Conservation (phyloP, 1,140 invertebrate species). For the Apocrypta bakeri region DNA sequence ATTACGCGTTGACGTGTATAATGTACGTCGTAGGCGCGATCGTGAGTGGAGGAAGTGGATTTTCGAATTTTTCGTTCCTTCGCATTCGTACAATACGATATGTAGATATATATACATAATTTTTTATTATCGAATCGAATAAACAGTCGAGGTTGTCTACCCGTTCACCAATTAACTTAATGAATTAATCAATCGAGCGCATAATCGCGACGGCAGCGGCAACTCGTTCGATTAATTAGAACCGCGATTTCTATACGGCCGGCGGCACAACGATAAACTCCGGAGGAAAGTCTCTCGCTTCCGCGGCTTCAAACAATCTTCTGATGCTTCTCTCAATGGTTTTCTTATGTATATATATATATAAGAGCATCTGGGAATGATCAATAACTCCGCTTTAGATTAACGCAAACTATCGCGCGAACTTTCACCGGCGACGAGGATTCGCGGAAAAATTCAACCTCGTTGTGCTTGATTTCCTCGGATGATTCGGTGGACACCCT, state of each 20-base stretch:
- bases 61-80: neutral
- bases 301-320: neutral
- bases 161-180: too few relatives aligned
- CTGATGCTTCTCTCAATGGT: neutral
- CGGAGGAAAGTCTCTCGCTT: neutral
- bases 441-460: constrained; percentile 11
- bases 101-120: neutral
- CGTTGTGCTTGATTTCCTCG: constrained; percentile 32
- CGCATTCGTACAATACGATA: neutral
- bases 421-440: constrained; percentile 38
- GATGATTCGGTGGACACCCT: constrained; percentile 31
- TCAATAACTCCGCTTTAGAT: constrained; percentile 15
- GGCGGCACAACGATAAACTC: neutral
- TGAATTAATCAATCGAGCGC: neutral
- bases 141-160: too few relatives aligned
- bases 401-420: neutral
- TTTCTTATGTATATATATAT: constrained; percentile 16
- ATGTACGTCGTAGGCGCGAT: neutral
- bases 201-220: too few relatives aligned
- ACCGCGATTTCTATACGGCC: too few relatives aligned
- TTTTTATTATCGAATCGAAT: neutral
- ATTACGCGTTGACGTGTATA: neutral
- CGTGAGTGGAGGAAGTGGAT: neutral
- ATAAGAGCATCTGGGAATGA: neutral
- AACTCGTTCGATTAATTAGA: neutral